Percentiles rank a stretch among this genome's conserved stretches.
phyloP scores from a whole-genome alignment of 2,888 invertebrate species.

The Himalopsyche anomala region DNA sequence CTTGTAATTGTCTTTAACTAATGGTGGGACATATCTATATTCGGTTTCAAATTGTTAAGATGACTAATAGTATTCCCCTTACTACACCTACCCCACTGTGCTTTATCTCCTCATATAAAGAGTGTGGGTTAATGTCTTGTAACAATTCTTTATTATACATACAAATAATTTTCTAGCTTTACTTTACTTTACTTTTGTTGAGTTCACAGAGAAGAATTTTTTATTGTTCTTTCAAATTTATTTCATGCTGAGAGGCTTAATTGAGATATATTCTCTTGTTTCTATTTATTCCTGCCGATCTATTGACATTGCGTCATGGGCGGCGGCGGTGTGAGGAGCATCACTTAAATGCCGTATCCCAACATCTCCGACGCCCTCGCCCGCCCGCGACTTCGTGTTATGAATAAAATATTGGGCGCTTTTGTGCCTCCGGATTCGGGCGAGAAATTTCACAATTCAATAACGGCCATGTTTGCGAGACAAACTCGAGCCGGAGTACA shows the following conservation, averaged over 20 bases:
- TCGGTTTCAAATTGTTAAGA: too few relatives aligned
- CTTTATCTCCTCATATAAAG: too few relatives aligned
- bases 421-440: constrained; percentile 44
- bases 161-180: too few relatives aligned
- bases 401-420: constrained; percentile 61
- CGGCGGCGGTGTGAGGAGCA: neutral
- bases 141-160: too few relatives aligned
- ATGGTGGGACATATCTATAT: too few relatives aligned
- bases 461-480: constrained; percentile 55
- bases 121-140: too few relatives aligned
- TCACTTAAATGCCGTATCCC: constrained; percentile 21
- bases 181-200: too few relatives aligned
- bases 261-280: neutral
- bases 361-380: neutral
- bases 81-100: too few relatives aligned
- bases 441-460: constrained; percentile 59
- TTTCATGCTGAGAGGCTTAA: neutral
- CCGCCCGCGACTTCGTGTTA: constrained; percentile 47
- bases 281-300: neutral
- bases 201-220: too few relatives aligned
- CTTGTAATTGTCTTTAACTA: too few relatives aligned
- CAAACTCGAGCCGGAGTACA: constrained; percentile 52
- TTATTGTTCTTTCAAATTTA: too few relatives aligned
- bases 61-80: too few relatives aligned
- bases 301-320: constrained; percentile 16